Percentiles rank a stretch among this genome's conserved stretches.
phyloP scores from a whole-genome alignment of 2,113 vertebrate genomes.

The Suncus etruscus region DNA sequence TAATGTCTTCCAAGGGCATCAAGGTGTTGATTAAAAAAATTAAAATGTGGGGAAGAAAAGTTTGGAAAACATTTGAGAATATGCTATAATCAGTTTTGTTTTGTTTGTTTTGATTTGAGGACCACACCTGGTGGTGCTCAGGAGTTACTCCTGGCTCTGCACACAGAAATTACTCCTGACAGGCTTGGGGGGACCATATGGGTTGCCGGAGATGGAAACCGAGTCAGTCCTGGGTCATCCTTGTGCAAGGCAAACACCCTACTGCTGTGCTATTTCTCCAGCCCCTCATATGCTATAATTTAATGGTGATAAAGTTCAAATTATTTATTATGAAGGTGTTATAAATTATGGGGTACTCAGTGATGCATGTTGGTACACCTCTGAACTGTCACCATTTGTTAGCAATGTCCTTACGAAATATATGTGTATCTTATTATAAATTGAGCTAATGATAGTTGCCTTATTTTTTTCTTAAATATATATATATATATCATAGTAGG shows the following conservation, averaged over 20 bases:
- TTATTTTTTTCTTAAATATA: background rate
- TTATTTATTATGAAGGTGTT: background rate
- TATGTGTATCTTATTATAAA: background rate
- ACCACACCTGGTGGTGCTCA: too few species aligned
- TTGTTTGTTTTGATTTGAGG: too few species aligned
- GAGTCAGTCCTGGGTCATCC: too few species aligned
- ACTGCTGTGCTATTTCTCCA: too few species aligned
- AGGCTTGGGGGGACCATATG: too few species aligned
- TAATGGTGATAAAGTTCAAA: background rate
- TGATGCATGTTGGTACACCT: background rate
- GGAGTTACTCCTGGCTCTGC: too few species aligned
- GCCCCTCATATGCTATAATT: background rate
- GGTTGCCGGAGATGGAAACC: too few species aligned
- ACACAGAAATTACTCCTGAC: too few species aligned
- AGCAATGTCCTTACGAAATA: background rate
- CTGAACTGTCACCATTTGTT: background rate
- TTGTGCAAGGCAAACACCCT: too few species aligned
- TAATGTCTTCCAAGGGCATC: background rate
- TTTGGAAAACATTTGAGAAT: background rate
- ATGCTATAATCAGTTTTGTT: background rate
- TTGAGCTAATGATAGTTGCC: background rate
- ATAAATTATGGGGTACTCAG: background rate
- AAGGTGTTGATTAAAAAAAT: background rate
- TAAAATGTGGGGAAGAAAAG: background rate
- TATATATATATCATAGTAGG: background rate